Evolutionary conservation across 2,113 vertebrate species (phyloP).

Genomic region (zebrafish (Danio rerio)): GRCz12tu NC_133179.1:23341001-23341500

Average conservation of each 20-base stretch:
- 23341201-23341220: constrained; percentile 89
- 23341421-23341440: constrained; percentile 96
- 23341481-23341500: constrained; percentile 67
- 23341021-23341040: too few relatives aligned
- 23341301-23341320: constrained; percentile 97
- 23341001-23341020: too few relatives aligned
- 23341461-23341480: constrained; percentile 87
- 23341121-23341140: not conserved
- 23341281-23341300: constrained; percentile 95
- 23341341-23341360: constrained; percentile 27
- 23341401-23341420: constrained; percentile 58
- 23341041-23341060: constrained; percentile 67
- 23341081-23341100: constrained; percentile 96
- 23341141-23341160: not conserved
- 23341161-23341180: not conserved
- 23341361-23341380: not conserved
- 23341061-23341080: constrained; percentile 93
- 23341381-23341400: not conserved
- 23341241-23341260: constrained; percentile 89
- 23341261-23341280: constrained; percentile 94
- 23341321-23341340: constrained; percentile 94
- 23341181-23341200: constrained; percentile 90
- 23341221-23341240: constrained; percentile 83
- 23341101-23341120: constrained; percentile 85
- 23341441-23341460: constrained; percentile 93